Base-by-base conservation (phyloP, 1,140 invertebrate genomes). In the Papilio glaucus region DNA sequence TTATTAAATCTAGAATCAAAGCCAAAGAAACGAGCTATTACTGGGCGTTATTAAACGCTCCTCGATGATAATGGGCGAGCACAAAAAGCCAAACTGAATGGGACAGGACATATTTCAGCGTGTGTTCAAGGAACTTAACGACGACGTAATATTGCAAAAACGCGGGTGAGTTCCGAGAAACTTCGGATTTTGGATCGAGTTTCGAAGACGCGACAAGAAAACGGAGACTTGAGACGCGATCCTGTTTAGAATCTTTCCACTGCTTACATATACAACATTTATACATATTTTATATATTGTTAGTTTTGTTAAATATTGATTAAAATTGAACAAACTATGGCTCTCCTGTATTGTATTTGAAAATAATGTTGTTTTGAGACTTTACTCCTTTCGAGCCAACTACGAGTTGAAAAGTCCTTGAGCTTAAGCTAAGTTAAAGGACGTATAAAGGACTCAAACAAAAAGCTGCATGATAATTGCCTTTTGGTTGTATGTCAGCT, bases 131-230 rank as follows among this genome's bases (percentile, higher is more conserved):
- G 49, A 57, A 57, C 49, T 53, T 53, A 42, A 15, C 7, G 45
- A 53, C 18, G 45, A 53, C 18, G 45, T 53, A 49, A 49, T 33
- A 41, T 41, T 57, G 49, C 49, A 57, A 57, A 57, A 57, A 57
- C 49, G 49, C 18, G 18, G 49, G 49, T 12, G 49, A 57, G 21
- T 57, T 57, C 49, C 49, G 21, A 57, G 49, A 57, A 49, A 57
- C 21, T 2, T 26, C 49, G 12, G 4, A n/a, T n/a, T n/a, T n/a
- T 57, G 21, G 49, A 57, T 57, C 49, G 49, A 57, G 49, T 57
- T 57, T 57, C 49, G 49, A 53, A 21, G 21, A 24, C 15, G 15
- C n/a, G 10, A 21, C 10, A 57, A 57, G 21, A 57, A 57, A 57
- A 53, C 21, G 21, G 49, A 57, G 49, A 53, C 49, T 18, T 53